Evolutionary conservation across 1,140 invertebrate genomes (phyloP).

Genomic region (Drosophila littoralis): DNA sequence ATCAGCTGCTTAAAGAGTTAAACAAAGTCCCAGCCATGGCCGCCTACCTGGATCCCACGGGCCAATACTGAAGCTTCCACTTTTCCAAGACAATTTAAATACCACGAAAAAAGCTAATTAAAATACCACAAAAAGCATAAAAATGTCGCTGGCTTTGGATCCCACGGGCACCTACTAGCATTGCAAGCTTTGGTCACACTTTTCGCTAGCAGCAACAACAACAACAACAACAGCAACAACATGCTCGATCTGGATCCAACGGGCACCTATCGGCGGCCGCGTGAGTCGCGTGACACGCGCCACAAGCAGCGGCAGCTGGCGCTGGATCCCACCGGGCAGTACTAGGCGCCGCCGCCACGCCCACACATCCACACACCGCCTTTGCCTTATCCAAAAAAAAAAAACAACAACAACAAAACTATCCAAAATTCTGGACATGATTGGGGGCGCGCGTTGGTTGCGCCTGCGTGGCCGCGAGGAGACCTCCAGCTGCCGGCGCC

Average conservation of each 20-base stretch:
- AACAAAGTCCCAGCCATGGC: constrained; percentile 44
- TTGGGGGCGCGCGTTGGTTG: constrained; percentile 78
- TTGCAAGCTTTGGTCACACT: background rate
- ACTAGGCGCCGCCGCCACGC: constrained; percentile 41
- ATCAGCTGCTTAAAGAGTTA: background rate
- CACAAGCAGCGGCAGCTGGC: constrained; percentile 58
- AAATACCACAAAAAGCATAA: constrained; percentile 4
- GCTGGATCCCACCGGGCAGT: constrained; percentile 81
- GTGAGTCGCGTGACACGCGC: constrained; percentile 61
- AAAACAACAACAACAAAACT: background rate
- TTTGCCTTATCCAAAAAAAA: constrained; percentile 68
- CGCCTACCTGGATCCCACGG: constrained; percentile 76
- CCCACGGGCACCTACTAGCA: constrained; percentile 82
- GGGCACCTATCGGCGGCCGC: constrained; percentile 77
- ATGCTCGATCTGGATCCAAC: constrained; percentile 77
- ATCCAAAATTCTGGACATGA: constrained; percentile 58
- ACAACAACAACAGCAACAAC: constrained; percentile 14
- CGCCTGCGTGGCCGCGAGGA: constrained; percentile 83
- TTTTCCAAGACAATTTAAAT: background rate
- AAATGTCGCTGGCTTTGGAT: constrained; percentile 77
- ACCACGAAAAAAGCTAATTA: background rate
- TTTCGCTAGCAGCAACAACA: constrained; percentile 7
- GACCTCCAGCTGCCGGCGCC: constrained; percentile 83
- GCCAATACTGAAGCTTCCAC: constrained; percentile 63
- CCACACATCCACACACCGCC: constrained; percentile 41